Conservation (phyloP, 2,113 vertebrate species). For the Gopherus evgoodei region DNA sequence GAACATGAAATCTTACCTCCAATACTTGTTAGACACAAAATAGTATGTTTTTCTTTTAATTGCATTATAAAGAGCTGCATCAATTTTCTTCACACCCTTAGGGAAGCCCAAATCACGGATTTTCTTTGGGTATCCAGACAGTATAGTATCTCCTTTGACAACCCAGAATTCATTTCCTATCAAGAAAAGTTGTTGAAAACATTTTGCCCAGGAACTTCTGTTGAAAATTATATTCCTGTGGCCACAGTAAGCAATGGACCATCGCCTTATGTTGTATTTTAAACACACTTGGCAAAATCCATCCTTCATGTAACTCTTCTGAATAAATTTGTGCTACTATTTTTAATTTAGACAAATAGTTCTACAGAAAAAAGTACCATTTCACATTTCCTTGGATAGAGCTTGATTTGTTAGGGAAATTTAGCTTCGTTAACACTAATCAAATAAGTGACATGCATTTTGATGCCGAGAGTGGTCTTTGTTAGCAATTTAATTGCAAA, state of each 20-base stretch:
- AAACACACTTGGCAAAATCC: not conserved
- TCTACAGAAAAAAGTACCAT: not conserved
- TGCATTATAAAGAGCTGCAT: slow-evolving; percentile 81
- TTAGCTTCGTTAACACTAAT: not conserved
- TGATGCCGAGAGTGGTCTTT: not conserved
- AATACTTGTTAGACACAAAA: slow-evolving; percentile 83
- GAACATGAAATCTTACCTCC: slow-evolving; percentile 78
- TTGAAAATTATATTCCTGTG: not conserved
- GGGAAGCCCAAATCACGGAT: slow-evolving; percentile 84
- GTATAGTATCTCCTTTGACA: slow-evolving; percentile 77
- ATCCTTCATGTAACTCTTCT: not conserved
- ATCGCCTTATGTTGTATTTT: rapidly evolving
- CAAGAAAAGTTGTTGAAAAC: slow-evolving; percentile 18
- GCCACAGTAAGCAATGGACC: not conserved
- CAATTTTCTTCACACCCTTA: slow-evolving; percentile 77
- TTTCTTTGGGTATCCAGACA: slow-evolving; percentile 82
- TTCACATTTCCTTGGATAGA: not conserved
- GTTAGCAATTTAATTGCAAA: not conserved
- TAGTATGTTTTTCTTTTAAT: slow-evolving; percentile 83
- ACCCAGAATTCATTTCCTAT: slow-evolving; percentile 86
- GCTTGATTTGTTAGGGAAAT: not conserved
- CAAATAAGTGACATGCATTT: not conserved
- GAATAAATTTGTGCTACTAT: rapidly evolving
- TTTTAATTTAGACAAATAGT: not conserved
- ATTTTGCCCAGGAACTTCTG: not conserved